Base-by-base conservation (phyloP, 2,888 invertebrate genomes). In the Synergus itoensis region DNA sequence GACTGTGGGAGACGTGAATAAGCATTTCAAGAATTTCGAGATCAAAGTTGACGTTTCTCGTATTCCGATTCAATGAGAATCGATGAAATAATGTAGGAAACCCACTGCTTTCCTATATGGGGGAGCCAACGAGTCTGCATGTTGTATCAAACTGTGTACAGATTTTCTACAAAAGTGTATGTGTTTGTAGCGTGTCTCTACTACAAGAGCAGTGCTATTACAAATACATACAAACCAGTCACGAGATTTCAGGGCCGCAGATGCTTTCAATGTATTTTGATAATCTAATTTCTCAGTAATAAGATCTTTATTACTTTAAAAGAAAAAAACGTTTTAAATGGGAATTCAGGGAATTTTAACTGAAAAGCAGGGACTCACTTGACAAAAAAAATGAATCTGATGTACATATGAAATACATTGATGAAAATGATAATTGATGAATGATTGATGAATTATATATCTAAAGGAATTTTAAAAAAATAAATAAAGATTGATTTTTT, bases 51-150 rank as follows among this genome's bases (percentile, higher is more conserved):
- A 77, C 76, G 48, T 80, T 79, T 77, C 81, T 77, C 77, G 80
- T 77, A 78, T 81, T 81, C 79, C 53, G 60, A 80, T 81, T 81
- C 77, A 53, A 81, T 21, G 79, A 78, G 77, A 80, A 79, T 79
- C 78, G 79, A 81, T 81, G 45, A 75, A 78, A 78, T 78, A 78
- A 78, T 63, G 78, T 60, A 78, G 78, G 63, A 78, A 78, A 78
- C 78, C 60, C 43, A 16, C 76, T 41, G 73, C 36, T 73, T 40
- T 73, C 73, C 53, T 53, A 28, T 73, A 53, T 73, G 53, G 73
- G 53, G n/a, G 36, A 48, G 36, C 73, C 60, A 12, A 60, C 60
- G 5, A 21, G 53, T n/a, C 73, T 73, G 73, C 53, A 73, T 73
- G 73, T 73, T 73, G 73, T 73, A 73, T 53, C 73, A 73, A 73